Evolutionary conservation across 2,113 vertebrate species (phyloP).

Genomic region (Hepsetus odoe): DNA sequence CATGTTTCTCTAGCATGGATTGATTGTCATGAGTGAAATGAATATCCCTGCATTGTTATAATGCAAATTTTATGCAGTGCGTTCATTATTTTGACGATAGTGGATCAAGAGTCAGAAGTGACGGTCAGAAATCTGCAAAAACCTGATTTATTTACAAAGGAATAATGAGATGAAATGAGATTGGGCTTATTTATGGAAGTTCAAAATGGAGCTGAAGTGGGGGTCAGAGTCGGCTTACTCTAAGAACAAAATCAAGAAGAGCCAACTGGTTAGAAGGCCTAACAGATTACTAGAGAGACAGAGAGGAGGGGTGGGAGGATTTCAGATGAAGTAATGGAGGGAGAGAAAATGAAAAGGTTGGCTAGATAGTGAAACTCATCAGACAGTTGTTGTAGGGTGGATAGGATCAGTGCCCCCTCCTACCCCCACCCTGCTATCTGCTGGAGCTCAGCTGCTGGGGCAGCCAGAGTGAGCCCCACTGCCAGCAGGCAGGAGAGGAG

Average conservation of each 20-base stretch:
- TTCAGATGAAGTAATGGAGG: constrained; percentile 39
- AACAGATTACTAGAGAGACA: constrained; percentile 73
- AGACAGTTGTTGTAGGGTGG: constrained; percentile 54
- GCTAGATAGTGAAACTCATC: constrained; percentile 56
- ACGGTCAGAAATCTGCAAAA: constrained; percentile 46
- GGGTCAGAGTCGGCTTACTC: constrained; percentile 76
- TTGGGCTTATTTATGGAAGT: constrained; percentile 71
- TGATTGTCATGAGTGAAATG: not conserved
- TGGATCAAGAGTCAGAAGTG: not conserved
- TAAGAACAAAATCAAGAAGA: constrained; percentile 80
- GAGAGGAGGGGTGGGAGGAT: constrained; percentile 31
- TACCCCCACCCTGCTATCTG: constrained; percentile 30
- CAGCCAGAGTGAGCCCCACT: constrained; percentile 37
- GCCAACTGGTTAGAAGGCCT: constrained; percentile 80
- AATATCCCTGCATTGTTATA: not conserved
- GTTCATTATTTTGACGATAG: not conserved
- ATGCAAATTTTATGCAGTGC: not conserved
- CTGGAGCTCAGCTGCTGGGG: constrained; percentile 51
- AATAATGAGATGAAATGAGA: constrained; percentile 63
- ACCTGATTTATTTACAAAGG: constrained; percentile 60
- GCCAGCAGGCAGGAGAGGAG: constrained; percentile 53
- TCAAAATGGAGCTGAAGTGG: constrained; percentile 71
- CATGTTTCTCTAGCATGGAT: not conserved
- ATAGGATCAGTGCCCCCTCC: constrained; percentile 36
- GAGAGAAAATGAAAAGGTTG: constrained; percentile 55